These are phyloP conservation scores for Muscicapa adusta DNA, from an alignment of 2,113 vertebrate species.

Conservation along the genomic window DNA sequence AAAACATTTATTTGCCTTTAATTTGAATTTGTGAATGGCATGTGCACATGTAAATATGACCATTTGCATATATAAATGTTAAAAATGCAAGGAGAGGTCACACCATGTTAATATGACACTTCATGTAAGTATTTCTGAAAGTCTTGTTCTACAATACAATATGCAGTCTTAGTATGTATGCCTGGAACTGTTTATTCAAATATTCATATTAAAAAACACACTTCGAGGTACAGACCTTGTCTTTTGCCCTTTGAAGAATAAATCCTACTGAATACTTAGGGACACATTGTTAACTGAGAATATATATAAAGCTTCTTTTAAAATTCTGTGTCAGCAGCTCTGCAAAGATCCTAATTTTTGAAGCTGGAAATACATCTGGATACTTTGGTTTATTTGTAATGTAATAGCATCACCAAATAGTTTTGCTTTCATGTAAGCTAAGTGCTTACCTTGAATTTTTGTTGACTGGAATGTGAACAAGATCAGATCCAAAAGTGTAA, in stretches of 20 bases:
- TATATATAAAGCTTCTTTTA: not conserved
- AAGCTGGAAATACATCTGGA: not conserved
- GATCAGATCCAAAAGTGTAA: not conserved
- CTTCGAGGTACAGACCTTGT: not conserved
- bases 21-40: slow-evolving; percentile 11
- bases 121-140: not conserved
- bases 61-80: not conserved
- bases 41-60: not conserved
- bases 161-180: not conserved
- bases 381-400: not conserved
- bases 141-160: not conserved
- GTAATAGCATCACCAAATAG: not conserved
- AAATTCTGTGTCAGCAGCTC: not conserved
- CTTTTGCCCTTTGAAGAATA: not conserved
- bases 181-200: not conserved
- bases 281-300: not conserved
- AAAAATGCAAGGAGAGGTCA: not conserved
- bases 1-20: slow-evolving; percentile 43
- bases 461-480: not conserved
- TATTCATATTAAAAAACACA: not conserved
- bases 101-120: not conserved
- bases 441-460: not conserved
- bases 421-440: not conserved
- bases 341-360: not conserved
- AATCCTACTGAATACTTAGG: not conserved